Percentiles rank a stretch among this genome's conserved stretches.
Evolutionary conservation across 2,797 vertebrate species (phyloP).

Genomic region (Pteropus rufus): DNA sequence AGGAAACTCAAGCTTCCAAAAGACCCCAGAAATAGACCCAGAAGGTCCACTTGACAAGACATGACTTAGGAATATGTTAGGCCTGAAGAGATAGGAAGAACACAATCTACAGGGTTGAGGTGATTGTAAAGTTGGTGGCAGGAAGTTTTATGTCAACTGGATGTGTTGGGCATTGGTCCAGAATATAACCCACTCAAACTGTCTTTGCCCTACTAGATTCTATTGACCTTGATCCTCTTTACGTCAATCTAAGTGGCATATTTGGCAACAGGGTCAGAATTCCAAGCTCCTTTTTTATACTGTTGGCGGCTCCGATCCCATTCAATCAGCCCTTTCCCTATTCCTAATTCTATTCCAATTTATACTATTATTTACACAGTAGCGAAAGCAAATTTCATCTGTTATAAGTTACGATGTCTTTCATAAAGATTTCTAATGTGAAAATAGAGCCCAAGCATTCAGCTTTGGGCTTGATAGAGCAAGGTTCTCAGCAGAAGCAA

Average conservation of each 20-base stretch:
- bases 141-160: neutral
- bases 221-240: neutral
- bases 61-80: neutral
- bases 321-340: neutral
- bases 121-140: neutral
- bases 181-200: neutral
- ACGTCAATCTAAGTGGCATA: neutral
- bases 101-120: neutral
- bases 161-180: neutral
- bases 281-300: neutral
- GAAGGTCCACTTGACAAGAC: neutral
- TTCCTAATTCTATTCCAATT: slow-evolving; percentile 16
- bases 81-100: neutral
- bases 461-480: neutral
- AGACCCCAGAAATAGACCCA: neutral
- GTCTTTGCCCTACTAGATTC: neutral
- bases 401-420: neutral
- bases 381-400: slow-evolving; percentile 3
- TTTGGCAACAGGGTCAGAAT: neutral
- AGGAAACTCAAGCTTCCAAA: neutral
- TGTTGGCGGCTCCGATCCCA: neutral
- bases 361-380: neutral
- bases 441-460: neutral
- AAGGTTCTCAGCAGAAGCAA: neutral
- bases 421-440: neutral